A percentile compares a stretch with the other conserved stretches of the same genome.
phyloP scores from a whole-genome alignment of 1,140 invertebrate genomes.

The Notospermus geniculatus region DNA sequence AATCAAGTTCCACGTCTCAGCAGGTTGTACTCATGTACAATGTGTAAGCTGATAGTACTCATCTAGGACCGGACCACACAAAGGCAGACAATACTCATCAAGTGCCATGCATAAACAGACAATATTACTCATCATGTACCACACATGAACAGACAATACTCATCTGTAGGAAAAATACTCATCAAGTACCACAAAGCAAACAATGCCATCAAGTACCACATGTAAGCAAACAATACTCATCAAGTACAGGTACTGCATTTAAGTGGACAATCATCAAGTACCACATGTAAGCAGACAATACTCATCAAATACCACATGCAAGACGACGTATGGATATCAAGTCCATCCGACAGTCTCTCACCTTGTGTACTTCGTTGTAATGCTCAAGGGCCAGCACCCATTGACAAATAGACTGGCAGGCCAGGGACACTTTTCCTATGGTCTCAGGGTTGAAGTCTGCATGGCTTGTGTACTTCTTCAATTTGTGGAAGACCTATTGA shows the following conservation, averaged over 20 bases:
- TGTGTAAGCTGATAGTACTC: not conserved
- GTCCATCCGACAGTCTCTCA: slow-evolving; percentile 21
- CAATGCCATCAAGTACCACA: no score
- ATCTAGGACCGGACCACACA: no score
- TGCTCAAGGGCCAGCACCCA: slow-evolving; percentile 56
- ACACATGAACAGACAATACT: no score
- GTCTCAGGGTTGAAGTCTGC: slow-evolving; percentile 51
- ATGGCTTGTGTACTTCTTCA: slow-evolving; percentile 49
- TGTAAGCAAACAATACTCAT: no score
- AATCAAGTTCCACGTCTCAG: no score
- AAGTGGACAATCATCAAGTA: not conserved
- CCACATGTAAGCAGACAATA: not conserved
- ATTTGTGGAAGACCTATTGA: slow-evolving; percentile 45
- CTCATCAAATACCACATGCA: no score
- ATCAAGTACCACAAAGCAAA: no score
- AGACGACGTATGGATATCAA: not conserved
- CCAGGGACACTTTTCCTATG: slow-evolving; percentile 48
- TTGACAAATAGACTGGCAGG: slow-evolving; percentile 52
- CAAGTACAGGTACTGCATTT: no score
- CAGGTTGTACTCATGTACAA: not conserved
- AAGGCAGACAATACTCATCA: no score
- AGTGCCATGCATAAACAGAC: no score
- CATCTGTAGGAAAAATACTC: no score
- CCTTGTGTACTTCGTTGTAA: slow-evolving; percentile 55
- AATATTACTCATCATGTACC: no score